These are phyloP conservation scores for Nerophis lumbriciformis DNA, from an alignment of 2,113 vertebrate species.

Conservation along the genomic window DNA sequence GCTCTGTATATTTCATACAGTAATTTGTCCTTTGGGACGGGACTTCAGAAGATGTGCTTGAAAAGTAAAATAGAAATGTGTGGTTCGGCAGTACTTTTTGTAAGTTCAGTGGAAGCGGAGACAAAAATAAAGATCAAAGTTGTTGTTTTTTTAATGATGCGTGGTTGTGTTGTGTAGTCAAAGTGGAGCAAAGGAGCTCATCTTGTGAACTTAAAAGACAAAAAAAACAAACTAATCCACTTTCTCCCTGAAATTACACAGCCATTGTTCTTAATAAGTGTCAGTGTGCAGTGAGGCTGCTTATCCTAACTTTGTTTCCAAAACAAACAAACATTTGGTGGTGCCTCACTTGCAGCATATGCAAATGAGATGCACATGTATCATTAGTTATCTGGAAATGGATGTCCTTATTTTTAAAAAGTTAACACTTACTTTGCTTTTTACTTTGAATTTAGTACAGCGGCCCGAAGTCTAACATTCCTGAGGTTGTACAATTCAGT, in stretches of 20 bases:
- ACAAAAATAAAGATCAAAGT: constrained; percentile 27
- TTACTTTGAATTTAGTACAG: constrained; percentile 25
- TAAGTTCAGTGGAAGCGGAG: background rate
- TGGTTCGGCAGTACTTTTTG: constrained; percentile 15
- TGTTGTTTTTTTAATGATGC: constrained; percentile 37
- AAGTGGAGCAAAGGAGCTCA: constrained; percentile 25
- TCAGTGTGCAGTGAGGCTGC: constrained; percentile 17
- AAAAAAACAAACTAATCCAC: constrained; percentile 26
- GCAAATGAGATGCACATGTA: constrained; percentile 14
- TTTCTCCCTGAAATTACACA: constrained; percentile 18
- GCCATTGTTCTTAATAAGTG: constrained; percentile 41
- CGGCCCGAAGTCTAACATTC: no score
- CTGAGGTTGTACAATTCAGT: no score
- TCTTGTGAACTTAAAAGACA: constrained; percentile 27
- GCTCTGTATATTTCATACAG: background rate
- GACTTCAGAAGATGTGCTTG: constrained; percentile 7
- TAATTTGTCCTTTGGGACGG: constrained; percentile 15
- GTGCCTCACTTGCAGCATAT: constrained; percentile 1
- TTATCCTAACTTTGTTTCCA: constrained; percentile 6
- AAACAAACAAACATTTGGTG: constrained; percentile 30
- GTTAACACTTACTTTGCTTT: constrained; percentile 17
- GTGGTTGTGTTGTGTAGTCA: constrained; percentile 26
- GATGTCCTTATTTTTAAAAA: background rate
- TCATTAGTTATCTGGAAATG: background rate
- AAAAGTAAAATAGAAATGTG: constrained; percentile 20